Base-by-base conservation (phyloP, 2,888 invertebrate genomes). In the Galerucella calmariensis region DNA sequence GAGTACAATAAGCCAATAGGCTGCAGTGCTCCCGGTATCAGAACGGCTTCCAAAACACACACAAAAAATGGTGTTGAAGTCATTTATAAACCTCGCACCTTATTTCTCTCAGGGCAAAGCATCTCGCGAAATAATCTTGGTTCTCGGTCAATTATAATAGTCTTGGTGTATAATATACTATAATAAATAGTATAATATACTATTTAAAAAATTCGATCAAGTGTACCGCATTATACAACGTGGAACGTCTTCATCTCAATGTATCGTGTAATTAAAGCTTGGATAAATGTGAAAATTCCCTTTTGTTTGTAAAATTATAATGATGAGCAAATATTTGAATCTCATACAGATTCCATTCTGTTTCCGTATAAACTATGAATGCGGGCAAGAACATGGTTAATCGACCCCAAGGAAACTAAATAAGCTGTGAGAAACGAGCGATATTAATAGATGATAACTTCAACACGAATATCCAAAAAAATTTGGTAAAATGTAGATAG, bases 251-350 rank as follows among this genome's bases (percentile, higher is more conserved):
- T 35, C 35, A 46, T 11, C 14, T 12, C 14, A 48, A 12, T 14
- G 48, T 12, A 48, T 48, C 48, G 48, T 12, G 16, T 59, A 59
- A 59, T 59, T 59, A 59, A 27, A 20, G 27, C 27, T 27, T 59
- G 27, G 59, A 24, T 24, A 59, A 24, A 59, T 24, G 59, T 20
- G 27, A 14, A 59, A 59, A 20, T 2, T 20, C 24, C 12, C 12
- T 4, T 20, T 12, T 59, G 59, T 59, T 59, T 59, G 20, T 59
- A 27, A 20, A 27, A 27, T 24, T 41, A 6, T 59, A 59, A 59
- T 59, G 20, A 59, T 24, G 59, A 59, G 59, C 27, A 59, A 59
- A 59, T 59, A 59, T 59, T 59, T 59, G 27, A 59, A 20, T 59
- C 59, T 59, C 59, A 24, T 11, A 59, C 27, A 27, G 27, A 12